A percentile compares a stretch with the other conserved stretches of the same genome.
These are phyloP conservation scores for Sialia sialis DNA, from an alignment of 2,113 vertebrate genomes.

Conservation along the genomic window DNA sequence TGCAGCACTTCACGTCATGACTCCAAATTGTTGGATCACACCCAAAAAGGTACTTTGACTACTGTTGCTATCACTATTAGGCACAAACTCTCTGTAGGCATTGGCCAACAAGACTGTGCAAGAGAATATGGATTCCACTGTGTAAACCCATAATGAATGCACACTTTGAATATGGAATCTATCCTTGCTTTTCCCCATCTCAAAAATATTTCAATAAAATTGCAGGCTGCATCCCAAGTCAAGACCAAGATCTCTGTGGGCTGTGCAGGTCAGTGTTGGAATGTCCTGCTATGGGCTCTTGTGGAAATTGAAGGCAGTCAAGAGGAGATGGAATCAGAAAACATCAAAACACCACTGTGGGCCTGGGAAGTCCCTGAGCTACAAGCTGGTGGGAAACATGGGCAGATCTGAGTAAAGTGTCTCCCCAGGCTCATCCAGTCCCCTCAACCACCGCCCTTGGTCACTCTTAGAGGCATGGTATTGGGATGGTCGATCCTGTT, in stretches of 20 bases:
- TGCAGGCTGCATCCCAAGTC: background rate
- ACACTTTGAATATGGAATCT: background rate
- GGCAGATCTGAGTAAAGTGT: background rate
- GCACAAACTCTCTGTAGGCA: background rate
- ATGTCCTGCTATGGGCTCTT: background rate
- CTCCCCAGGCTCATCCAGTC: background rate
- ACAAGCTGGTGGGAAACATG: background rate
- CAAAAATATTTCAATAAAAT: background rate
- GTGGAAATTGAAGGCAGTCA: background rate
- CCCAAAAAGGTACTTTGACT: background rate
- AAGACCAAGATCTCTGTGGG: background rate
- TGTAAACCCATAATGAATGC: background rate
- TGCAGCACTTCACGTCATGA: background rate
- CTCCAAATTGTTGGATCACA: background rate
- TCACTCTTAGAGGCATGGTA: background rate
- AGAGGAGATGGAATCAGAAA: background rate
- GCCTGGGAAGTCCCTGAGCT: background rate
- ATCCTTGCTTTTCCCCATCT: background rate
- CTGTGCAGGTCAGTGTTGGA: background rate
- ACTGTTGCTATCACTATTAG: background rate
- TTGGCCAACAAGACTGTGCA: background rate
- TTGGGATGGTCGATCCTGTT: background rate
- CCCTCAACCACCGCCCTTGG: background rate
- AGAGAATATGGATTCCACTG: background rate
- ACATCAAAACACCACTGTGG: background rate